Conservation (phyloP, 2,797 vertebrate genomes). For the Antrozous pallidus region DNA sequence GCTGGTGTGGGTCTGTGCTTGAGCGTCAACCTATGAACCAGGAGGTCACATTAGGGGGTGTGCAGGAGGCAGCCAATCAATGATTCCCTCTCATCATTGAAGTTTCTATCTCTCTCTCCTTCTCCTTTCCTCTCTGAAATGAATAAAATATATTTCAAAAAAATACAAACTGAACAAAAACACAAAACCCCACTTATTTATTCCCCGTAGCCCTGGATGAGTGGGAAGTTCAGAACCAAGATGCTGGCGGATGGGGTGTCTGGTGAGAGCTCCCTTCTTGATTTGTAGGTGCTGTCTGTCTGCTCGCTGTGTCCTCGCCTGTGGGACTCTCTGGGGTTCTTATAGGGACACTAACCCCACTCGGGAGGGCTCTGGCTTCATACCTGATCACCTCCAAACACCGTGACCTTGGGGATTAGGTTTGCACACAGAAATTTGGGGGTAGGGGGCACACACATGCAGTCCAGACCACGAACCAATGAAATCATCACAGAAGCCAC, state of each 20-base stretch:
- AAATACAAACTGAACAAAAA: no score
- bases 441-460: neutral
- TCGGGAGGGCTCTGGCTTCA: neutral
- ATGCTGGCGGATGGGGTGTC: neutral
- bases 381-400: neutral
- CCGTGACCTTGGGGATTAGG: neutral
- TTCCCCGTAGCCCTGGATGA: neutral
- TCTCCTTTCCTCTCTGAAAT: no score
- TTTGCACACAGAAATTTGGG: neutral
- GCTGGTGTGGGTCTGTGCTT: no score
- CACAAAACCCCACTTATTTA: neutral
- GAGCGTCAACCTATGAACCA: no score
- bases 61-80: no score
- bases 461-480: slow-evolving; percentile 50
- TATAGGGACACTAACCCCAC: neutral
- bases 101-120: no score
- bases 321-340: neutral
- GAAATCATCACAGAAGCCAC: slow-evolving; percentile 78
- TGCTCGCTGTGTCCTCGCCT: neutral
- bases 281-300: neutral
- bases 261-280: neutral
- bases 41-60: no score
- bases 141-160: no score
- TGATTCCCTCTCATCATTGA: no score
- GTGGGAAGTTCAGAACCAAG: neutral